A percentile compares a stretch with the other conserved stretches of the same genome.
Evolutionary conservation across 2,888 invertebrate species (phyloP).

Genomic region (Ceraclea dissimilis): DNA sequence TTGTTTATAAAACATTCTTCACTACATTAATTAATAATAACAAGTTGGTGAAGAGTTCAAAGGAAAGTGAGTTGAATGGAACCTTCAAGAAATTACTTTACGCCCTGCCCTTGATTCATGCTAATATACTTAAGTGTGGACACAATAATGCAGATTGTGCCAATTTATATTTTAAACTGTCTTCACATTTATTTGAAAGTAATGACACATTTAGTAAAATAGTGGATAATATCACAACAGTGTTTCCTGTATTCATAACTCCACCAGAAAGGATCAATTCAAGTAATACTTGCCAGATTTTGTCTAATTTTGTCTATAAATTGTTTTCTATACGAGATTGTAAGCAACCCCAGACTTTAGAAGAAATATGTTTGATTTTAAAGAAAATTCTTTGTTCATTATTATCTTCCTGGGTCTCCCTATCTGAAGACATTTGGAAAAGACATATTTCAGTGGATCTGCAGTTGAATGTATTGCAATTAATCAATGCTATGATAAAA

Average conservation of each 20-base stretch:
- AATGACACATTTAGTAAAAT: not conserved
- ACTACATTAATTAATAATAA: conserved; percentile 5
- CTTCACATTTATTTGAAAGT: conserved; percentile 7
- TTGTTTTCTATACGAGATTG: not conserved
- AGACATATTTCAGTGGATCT: conserved; percentile 10
- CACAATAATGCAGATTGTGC: conserved; percentile 1
- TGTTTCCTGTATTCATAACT: conserved; percentile 7
- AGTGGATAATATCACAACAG: not conserved
- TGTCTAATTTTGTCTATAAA: conserved; percentile 2
- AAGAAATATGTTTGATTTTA: conserved; percentile 10
- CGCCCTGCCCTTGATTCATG: conserved; percentile 11
- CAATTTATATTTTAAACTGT: conserved; percentile 10
- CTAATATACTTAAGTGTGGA: conserved; percentile 14
- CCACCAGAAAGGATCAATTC: conserved; percentile 7
- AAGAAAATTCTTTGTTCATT: conserved; percentile 17
- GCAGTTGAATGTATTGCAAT: conserved; percentile 9
- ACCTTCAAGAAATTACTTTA: conserved; percentile 15
- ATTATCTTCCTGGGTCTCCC: conserved; percentile 11
- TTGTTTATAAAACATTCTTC: conserved; percentile 15
- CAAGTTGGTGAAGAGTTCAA: not conserved
- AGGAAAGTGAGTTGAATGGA: conserved; percentile 6
- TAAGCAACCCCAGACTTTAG: conserved; percentile 3
- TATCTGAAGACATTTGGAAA: conserved; percentile 15
- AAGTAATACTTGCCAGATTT: conserved; percentile 3
- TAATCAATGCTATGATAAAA: conserved; percentile 8